A percentile compares a stretch with the other conserved stretches of the same genome.
Conservation (phyloP, 2,888 invertebrate species). For the Smittia sp. region DNA sequence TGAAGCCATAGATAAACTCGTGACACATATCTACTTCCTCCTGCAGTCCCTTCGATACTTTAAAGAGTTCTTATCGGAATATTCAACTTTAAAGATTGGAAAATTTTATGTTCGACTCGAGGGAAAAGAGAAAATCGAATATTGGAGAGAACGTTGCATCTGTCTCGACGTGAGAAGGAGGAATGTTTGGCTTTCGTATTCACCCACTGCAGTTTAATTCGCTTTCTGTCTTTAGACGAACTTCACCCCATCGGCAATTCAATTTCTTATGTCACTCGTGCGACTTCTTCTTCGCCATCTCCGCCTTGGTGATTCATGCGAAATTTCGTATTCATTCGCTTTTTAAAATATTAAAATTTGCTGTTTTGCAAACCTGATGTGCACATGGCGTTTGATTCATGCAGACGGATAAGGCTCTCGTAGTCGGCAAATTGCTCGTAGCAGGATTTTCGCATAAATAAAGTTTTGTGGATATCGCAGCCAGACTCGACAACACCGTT, state of each 20-base stretch:
- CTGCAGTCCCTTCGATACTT: not conserved
- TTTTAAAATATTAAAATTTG: conserved; percentile 7
- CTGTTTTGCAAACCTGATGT: conserved; percentile 6
- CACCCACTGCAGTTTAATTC: conserved; percentile 24
- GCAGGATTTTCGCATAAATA: not conserved
- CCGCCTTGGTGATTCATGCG: conserved; percentile 1
- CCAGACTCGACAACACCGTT: no score
- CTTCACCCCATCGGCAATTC: conserved; percentile 19
- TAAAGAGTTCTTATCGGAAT: conserved; percentile 5
- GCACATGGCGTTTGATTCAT: not conserved
- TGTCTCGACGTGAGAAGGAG: not conserved
- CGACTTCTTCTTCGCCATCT: conserved; percentile 9
- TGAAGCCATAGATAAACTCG: conserved; percentile 32
- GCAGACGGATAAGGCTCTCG: not conserved
- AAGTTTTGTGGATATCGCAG: not conserved
- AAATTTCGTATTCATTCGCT: conserved; percentile 4
- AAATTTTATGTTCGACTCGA: not conserved
- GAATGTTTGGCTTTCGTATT: not conserved
- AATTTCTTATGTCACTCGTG: not conserved
- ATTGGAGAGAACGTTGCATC: no score
- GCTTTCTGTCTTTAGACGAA: conserved; percentile 10
- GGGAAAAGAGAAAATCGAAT: not conserved
- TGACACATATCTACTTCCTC: conserved; percentile 25
- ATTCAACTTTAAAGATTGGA: not conserved
- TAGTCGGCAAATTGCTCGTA: not conserved